Evolutionary conservation across 2,888 invertebrate genomes (phyloP).

Genomic region (Nowickia ferox): DNA sequence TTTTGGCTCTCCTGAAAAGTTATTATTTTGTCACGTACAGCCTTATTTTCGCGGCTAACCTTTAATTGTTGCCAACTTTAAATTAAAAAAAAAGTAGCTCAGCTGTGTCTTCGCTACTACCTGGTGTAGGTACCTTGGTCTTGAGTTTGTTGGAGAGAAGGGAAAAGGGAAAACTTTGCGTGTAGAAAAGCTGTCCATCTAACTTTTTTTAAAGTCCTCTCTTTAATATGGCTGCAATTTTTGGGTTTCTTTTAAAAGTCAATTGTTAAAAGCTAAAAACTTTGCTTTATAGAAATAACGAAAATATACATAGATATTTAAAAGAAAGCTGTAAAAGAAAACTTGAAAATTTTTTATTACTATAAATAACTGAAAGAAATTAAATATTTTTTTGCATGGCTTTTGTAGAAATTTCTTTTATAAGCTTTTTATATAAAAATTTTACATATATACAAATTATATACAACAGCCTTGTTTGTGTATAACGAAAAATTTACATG

Average conservation of each 20-base stretch:
- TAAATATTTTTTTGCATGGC: constrained; percentile 51
- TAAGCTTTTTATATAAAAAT: constrained; percentile 64
- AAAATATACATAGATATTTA: constrained; percentile 22
- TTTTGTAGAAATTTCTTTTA: constrained; percentile 52
- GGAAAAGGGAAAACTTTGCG: too few relatives aligned
- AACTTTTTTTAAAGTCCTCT: constrained; percentile 1
- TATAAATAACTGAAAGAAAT: neutral
- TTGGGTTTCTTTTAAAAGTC: constrained; percentile 24
- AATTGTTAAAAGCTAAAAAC: constrained; percentile 44
- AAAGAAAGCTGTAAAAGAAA: constrained; percentile 21
- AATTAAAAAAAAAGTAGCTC: too few relatives aligned
- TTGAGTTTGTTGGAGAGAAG: too few relatives aligned
- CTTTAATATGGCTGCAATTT: neutral
- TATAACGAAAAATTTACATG: neutral
- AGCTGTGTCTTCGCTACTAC: too few relatives aligned
- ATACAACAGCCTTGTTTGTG: neutral
- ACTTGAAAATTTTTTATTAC: neutral
- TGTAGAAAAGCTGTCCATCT: neutral
- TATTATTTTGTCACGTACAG: too few relatives aligned
- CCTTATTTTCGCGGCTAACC: too few relatives aligned
- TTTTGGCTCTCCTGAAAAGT: too few relatives aligned
- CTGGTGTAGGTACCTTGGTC: too few relatives aligned
- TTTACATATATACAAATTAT: constrained; percentile 21
- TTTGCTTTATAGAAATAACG: constrained; percentile 19
- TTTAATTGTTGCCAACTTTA: too few relatives aligned